Evolutionary conservation across 2,888 invertebrate species (phyloP).

Genomic region (Hololepta plana): DNA sequence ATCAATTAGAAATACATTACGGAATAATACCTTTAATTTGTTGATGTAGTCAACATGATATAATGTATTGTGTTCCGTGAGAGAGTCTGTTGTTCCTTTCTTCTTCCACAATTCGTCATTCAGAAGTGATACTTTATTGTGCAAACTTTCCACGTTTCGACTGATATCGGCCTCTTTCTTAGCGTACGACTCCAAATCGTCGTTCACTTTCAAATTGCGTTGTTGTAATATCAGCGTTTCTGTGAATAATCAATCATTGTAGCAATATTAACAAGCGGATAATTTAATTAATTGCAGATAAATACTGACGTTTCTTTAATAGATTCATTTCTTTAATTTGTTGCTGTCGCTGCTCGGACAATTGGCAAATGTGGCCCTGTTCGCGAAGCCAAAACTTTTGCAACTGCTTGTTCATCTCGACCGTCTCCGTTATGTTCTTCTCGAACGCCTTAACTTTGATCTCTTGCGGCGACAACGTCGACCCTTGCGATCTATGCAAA

Average conservation of each 20-base stretch:
- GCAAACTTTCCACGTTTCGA: conserved; percentile 38
- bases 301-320: conserved; percentile 45
- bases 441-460: conserved; percentile 46
- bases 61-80: conserved; percentile 36
- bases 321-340: conserved; percentile 51
- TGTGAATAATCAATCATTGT: conserved; percentile 10
- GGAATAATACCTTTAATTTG: conserved; percentile 30
- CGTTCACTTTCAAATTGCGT: conserved; percentile 50
- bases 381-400: conserved; percentile 63
- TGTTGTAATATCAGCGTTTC: conserved; percentile 48
- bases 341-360: conserved; percentile 48
- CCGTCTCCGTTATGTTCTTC: conserved; percentile 39
- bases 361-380: conserved; percentile 50
- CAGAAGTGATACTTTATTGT: conserved; percentile 39
- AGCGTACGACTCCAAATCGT: conserved; percentile 38
- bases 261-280: conserved; percentile 3
- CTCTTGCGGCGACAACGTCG: conserved; percentile 34
- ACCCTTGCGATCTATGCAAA: conserved; percentile 17
- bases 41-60: conserved; percentile 32
- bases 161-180: conserved; percentile 37
- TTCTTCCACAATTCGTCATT: conserved; percentile 37
- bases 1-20: background rate
- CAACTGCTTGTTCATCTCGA: conserved; percentile 40
- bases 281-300: conserved; percentile 3
- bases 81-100: conserved; percentile 30